Conservation (phyloP, 2,797 vertebrate species). For the Danio aesculapii region DNA sequence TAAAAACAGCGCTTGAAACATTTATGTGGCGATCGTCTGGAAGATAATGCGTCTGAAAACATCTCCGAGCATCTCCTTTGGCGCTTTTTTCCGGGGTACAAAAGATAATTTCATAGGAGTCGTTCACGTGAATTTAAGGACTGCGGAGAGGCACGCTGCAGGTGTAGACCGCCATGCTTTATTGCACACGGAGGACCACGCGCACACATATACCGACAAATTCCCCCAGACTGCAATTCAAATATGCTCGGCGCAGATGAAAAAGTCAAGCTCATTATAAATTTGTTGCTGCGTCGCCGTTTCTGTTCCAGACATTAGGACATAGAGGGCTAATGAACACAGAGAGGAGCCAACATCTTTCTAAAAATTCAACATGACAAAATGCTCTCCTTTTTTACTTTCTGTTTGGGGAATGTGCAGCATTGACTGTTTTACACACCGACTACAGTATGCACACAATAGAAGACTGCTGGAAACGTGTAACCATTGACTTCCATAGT, state of each 20-base stretch:
- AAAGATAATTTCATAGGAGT: constrained; percentile 38
- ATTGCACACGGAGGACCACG: neutral
- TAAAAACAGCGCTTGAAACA: constrained; percentile 41
- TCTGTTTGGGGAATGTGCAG: neutral
- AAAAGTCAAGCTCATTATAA: constrained; percentile 32
- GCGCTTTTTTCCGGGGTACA: neutral
- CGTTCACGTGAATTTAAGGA: constrained; percentile 16
- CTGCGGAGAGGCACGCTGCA: neutral
- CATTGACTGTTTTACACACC: neutral
- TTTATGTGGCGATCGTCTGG: constrained; percentile 41
- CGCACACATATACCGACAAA: neutral
- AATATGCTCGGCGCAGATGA: constrained; percentile 12
- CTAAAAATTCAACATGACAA: neutral
- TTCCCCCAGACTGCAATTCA: constrained; percentile 3
- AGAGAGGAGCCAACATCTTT: neutral
- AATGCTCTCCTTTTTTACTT: neutral
- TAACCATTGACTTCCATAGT: too few species aligned
- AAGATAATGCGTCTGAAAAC: constrained; percentile 20
- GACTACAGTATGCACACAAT: neutral
- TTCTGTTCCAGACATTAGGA: constrained; percentile 3
- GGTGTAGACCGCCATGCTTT: constrained; percentile 23
- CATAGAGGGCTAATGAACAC: neutral
- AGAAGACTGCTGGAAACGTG: too few species aligned
- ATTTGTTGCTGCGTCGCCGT: constrained; percentile 14
- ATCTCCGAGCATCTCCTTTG: constrained; percentile 15